Conservation (phyloP, 2,797 vertebrate species). For the Trichosurus vulpecula region DNA sequence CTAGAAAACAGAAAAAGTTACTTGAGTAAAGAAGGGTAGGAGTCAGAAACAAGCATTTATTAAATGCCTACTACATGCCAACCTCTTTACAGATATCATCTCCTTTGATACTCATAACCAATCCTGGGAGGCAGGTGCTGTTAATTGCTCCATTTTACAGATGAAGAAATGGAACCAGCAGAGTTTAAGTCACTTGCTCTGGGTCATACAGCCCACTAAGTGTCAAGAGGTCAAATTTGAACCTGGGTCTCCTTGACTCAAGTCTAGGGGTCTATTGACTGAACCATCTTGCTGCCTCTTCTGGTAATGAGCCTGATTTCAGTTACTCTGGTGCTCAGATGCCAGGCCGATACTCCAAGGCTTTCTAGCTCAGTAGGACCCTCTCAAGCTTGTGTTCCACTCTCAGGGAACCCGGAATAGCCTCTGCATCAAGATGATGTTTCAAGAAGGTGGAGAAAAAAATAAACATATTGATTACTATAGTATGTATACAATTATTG, state of each 20-base stretch:
- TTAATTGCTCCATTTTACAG: neutral
- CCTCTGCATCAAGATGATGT: no score
- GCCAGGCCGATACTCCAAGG: no score
- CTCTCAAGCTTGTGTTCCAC: no score
- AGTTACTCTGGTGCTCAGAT: no score
- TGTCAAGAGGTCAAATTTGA: neutral
- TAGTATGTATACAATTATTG: neutral
- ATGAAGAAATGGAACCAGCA: neutral
- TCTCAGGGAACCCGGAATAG: no score
- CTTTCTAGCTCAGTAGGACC: no score
- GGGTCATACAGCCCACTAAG: neutral
- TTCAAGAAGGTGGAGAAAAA: neutral
- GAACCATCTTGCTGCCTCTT: no score
- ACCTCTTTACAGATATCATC: neutral
- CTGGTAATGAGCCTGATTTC: no score
- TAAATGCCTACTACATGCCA: neutral
- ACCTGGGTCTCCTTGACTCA: neutral
- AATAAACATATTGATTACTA: slow-evolving; percentile 27
- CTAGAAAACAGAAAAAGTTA: neutral
- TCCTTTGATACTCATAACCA: neutral
- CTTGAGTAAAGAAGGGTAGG: neutral
- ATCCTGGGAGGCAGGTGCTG: neutral
- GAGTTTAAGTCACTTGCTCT: neutral
- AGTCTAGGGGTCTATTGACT: no score
- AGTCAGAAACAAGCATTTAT: neutral